Percentiles rank a stretch among this genome's conserved stretches.
phyloP scores from a whole-genome alignment of 2,113 vertebrate species.

The Taxidea taxus region DNA sequence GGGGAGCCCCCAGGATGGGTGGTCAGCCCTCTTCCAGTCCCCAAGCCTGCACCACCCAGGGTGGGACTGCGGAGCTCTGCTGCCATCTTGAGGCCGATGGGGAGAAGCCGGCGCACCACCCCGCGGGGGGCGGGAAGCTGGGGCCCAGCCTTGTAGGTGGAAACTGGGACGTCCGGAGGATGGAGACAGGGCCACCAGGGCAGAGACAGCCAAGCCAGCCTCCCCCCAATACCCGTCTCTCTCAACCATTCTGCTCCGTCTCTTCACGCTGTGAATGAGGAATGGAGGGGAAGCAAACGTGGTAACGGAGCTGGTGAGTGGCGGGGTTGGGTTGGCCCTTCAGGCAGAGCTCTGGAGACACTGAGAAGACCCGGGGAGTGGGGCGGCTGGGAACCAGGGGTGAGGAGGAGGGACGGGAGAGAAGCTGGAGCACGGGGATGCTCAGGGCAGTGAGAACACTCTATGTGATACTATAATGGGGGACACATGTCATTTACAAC shows the following conservation, averaged over 20 bases:
- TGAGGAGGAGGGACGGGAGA: not conserved
- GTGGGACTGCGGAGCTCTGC: not conserved
- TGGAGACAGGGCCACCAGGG: rapidly evolving
- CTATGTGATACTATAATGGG: rapidly evolving
- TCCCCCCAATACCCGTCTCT: not conserved
- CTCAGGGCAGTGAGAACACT: too few species aligned
- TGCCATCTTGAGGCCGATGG: not conserved
- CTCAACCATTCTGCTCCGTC: not conserved
- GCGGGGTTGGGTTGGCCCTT: not conserved
- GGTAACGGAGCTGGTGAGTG: rapidly evolving
- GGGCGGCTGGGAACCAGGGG: rapidly evolving
- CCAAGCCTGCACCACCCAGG: rapidly evolving
- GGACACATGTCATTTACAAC: rapidly evolving
- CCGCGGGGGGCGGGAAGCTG: rapidly evolving
- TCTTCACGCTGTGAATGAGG: not conserved
- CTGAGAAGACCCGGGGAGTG: rapidly evolving
- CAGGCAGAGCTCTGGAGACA: not conserved
- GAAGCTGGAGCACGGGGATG: rapidly evolving
- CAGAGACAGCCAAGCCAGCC: too few species aligned
- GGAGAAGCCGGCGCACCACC: not conserved
- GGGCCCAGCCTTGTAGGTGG: rapidly evolving
- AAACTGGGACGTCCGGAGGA: rapidly evolving
- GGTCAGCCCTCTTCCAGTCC: too few species aligned
- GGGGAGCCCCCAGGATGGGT: rapidly evolving
- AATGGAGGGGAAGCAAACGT: not conserved